These are phyloP conservation scores for Calypte anna DNA, from an alignment of 2,113 vertebrate species.

Conservation along the genomic window DNA sequence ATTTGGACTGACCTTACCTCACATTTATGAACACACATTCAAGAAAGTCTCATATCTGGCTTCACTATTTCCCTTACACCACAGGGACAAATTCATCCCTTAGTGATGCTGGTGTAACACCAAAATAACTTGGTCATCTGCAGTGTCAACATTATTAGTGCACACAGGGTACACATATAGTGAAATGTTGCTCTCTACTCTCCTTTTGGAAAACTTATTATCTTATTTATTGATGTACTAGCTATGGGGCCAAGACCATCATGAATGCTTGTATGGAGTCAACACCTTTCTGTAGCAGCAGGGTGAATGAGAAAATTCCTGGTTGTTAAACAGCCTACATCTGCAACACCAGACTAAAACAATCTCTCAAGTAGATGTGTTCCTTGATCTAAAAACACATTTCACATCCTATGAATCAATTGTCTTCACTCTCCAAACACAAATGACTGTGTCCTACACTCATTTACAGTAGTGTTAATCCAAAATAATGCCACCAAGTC, in stretches of 20 bases:
- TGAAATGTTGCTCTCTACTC: not conserved
- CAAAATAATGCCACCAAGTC: conserved; percentile 4
- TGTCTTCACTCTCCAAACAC: conserved; percentile 61
- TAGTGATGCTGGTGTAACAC: not conserved
- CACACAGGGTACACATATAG: not conserved
- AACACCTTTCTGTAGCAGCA: conserved; percentile 1
- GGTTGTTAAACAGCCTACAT: conserved; percentile 14
- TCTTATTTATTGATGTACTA: not conserved
- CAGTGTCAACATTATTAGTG: not conserved
- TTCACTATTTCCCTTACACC: not conserved
- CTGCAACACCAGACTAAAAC: conserved; percentile 11
- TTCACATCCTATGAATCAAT: conserved; percentile 22
- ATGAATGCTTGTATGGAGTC: not conserved
- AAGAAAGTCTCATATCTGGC: not conserved
- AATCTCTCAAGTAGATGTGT: not conserved
- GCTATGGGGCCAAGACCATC: not conserved
- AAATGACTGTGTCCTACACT: not conserved
- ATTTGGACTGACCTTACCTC: not conserved
- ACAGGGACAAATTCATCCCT: not conserved
- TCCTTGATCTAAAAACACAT: conserved; percentile 27
- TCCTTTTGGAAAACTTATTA: conserved; percentile 16
- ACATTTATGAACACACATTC: not conserved
- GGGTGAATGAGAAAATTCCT: not conserved
- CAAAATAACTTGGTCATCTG: not conserved
- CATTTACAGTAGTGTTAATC: conserved; percentile 34